Conservation (phyloP, 2,113 vertebrate genomes). For the Solea solea region DNA sequence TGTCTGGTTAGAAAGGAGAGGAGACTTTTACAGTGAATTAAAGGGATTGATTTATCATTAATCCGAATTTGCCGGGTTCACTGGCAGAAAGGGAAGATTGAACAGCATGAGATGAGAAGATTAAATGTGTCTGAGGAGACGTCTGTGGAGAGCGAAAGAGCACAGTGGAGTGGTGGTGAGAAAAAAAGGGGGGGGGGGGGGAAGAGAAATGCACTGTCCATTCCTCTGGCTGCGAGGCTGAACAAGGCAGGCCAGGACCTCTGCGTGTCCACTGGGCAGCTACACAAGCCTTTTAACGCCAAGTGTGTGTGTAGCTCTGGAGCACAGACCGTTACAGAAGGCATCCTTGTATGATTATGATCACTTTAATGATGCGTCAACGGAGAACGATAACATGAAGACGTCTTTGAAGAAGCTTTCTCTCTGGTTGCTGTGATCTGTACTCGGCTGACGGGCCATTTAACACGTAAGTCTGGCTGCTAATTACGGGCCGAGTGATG, state of each 20-base stretch:
- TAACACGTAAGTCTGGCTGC: not conserved
- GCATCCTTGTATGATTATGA: not conserved
- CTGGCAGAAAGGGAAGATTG: conserved; percentile 35
- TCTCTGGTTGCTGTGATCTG: not conserved
- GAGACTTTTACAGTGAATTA: conserved; percentile 60
- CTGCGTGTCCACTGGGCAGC: not conserved
- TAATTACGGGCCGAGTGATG: not conserved
- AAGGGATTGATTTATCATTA: conserved; percentile 68
- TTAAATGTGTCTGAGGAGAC: conserved; percentile 48
- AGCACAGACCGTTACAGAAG: not conserved
- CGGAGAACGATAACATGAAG: not conserved
- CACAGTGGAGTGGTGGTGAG: not conserved
- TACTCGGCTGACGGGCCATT: not conserved
- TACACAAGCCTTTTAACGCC: not conserved
- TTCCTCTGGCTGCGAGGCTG: not conserved
- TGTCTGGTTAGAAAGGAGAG: conserved; percentile 44
- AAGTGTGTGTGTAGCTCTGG: too few species aligned
- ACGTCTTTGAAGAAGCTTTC: not conserved
- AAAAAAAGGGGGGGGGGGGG: not conserved
- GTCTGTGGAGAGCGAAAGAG: conserved; percentile 22
- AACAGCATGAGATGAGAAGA: conserved; percentile 63
- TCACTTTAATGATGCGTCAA: not conserved
- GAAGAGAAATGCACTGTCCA: not conserved
- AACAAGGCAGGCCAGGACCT: not conserved
- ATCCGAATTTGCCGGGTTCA: conserved; percentile 63